Percentiles rank a stretch among this genome's conserved stretches.
phyloP scores from a whole-genome alignment of 2,797 vertebrate species.

The Enteromius argenteus region DNA sequence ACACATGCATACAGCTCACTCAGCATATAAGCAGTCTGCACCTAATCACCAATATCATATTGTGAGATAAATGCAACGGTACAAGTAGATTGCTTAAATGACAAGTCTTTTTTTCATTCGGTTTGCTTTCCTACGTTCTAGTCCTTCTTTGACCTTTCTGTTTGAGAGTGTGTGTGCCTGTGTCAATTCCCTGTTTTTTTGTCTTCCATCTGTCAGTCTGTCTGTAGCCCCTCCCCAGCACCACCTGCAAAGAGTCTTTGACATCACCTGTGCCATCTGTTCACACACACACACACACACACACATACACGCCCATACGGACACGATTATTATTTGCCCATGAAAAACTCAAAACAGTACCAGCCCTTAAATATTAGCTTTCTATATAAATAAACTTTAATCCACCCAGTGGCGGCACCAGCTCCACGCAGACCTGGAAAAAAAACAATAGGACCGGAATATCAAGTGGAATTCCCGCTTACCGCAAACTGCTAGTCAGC shows the following conservation, averaged over 20 bases:
- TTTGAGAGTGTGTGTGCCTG: slow-evolving; percentile 24
- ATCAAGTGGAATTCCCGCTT: background rate
- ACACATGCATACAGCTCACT: slow-evolving; percentile 7
- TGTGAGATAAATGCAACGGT: background rate
- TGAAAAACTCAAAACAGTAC: slow-evolving; percentile 20
- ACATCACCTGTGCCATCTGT: slow-evolving; percentile 80
- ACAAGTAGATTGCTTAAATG: slow-evolving; percentile 45
- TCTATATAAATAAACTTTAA: slow-evolving; percentile 21
- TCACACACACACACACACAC: slow-evolving; percentile 60
- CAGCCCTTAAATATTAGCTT: slow-evolving; percentile 8
- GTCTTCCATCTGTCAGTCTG: slow-evolving; percentile 82
- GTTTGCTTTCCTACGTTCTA: slow-evolving; percentile 3
- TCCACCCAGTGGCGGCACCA: background rate
- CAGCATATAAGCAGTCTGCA: background rate
- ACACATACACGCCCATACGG: background rate
- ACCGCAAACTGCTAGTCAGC: background rate
- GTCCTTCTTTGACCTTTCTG: slow-evolving; percentile 32
- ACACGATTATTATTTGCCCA: background rate
- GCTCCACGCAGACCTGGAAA: slow-evolving; percentile 1
- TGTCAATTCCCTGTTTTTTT: slow-evolving; percentile 56
- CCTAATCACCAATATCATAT: background rate
- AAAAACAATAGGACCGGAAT: slow-evolving; percentile 22
- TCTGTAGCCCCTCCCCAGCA: slow-evolving; percentile 74
- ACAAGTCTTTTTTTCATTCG: background rate
- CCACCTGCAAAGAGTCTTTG: slow-evolving; percentile 65